Conservation (phyloP, 2,888 invertebrate species). For the Rotaria sp. region DNA sequence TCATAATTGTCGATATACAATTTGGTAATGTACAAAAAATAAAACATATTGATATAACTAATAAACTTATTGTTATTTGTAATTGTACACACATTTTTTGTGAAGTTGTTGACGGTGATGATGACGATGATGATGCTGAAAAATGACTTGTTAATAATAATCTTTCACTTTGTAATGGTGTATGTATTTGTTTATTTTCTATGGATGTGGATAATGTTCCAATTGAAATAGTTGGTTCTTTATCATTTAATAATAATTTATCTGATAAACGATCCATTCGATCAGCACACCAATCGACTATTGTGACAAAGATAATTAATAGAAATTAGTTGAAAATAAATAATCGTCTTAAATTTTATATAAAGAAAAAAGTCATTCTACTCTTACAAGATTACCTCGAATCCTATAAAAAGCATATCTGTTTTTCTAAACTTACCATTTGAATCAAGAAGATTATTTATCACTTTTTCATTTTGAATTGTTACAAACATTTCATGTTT, state of each 20-base stretch:
- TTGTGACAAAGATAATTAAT: not conserved
- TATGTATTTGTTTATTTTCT: not conserved
- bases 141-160: not conserved
- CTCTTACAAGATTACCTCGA: too few species aligned
- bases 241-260: not conserved
- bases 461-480: not conserved
- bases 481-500: not conserved
- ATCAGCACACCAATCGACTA: not conserved
- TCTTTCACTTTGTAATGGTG: too few species aligned
- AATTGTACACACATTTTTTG: conserved; percentile 3
- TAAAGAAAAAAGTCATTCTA: too few species aligned
- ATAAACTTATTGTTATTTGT: conserved; percentile 15
- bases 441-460: not conserved
- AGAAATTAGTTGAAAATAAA: too few species aligned
- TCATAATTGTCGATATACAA: conserved; percentile 20
- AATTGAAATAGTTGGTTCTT: not conserved
- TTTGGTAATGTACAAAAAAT: conserved; percentile 24
- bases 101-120: not conserved
- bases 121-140: not conserved
- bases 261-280: not conserved
- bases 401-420: too few species aligned
- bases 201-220: not conserved
- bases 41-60: not conserved
- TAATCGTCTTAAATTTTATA: too few species aligned
- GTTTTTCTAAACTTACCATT: not conserved